Evolutionary conservation across 2,888 invertebrate genomes (phyloP).

Genomic region (Sepioteuthis lessoniana): DNA sequence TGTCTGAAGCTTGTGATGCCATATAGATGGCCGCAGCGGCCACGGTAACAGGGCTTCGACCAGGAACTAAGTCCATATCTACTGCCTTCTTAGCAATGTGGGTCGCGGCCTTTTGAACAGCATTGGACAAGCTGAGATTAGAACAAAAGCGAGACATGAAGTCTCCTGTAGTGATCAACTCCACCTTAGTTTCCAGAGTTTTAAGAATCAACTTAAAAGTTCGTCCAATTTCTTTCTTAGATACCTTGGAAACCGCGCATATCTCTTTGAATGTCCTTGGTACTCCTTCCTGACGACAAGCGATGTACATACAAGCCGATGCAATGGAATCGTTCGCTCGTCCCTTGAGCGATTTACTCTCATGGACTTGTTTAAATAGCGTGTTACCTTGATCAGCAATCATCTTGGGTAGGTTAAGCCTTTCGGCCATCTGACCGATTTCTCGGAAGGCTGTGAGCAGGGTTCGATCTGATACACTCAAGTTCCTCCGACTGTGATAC

Average conservation of each 20-base stretch:
- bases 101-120: slow-evolving; percentile 85
- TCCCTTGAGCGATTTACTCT: slow-evolving; percentile 95
- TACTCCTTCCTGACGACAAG: slow-evolving; percentile 98
- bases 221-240: slow-evolving; percentile 98
- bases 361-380: slow-evolving; percentile 97
- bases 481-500: slow-evolving; percentile 80
- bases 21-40: slow-evolving; percentile 99
- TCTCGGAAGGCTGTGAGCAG: slow-evolving; percentile 96
- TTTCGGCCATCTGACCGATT: slow-evolving; percentile 97
- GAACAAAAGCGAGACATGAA: slow-evolving; percentile 97
- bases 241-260: slow-evolving; percentile 98
- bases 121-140: slow-evolving; percentile 85
- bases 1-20: slow-evolving; percentile 97
- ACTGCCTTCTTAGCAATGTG: slow-evolving; percentile 97
- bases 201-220: slow-evolving; percentile 98
- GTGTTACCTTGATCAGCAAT: slow-evolving; percentile 97
- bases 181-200: slow-evolving; percentile 95
- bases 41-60: slow-evolving; percentile 97
- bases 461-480: slow-evolving; percentile 94
- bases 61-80: slow-evolving; percentile 96
- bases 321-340: slow-evolving; percentile 98
- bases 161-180: slow-evolving; percentile 97
- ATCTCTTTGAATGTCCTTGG: slow-evolving; percentile 99
- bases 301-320: slow-evolving; percentile 98
- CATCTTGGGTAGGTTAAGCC: slow-evolving; percentile 96